Evolutionary conservation across 2,888 invertebrate species (phyloP).

Genomic region (Drymonia ruficornis): DNA sequence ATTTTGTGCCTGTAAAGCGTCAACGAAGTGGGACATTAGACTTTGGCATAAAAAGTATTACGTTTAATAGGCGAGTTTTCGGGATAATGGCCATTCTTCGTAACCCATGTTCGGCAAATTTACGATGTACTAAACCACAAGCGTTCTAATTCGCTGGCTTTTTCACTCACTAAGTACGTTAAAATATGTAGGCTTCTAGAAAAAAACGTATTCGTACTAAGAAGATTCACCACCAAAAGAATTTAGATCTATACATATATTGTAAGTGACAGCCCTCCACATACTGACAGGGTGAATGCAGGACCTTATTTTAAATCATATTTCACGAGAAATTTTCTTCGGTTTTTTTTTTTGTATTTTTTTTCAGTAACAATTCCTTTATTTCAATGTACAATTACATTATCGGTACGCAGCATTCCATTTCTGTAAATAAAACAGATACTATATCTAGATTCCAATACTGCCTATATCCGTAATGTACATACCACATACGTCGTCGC

Average conservation of each 20-base stretch:
- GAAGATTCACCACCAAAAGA: too few species aligned
- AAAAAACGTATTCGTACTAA: too few species aligned
- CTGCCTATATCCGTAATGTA: conserved; percentile 13
- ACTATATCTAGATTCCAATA: conserved; percentile 10
- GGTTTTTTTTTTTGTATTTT: too few species aligned
- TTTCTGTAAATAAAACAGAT: too few species aligned
- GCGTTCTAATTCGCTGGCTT: conserved; percentile 44
- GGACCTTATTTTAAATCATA: too few species aligned
- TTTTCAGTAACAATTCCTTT: too few species aligned
- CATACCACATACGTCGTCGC: neutral
- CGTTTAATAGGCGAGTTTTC: conserved; percentile 47
- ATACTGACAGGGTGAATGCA: too few species aligned
- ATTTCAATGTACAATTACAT: too few species aligned
- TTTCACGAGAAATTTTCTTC: too few species aligned
- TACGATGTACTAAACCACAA: conserved; percentile 66
- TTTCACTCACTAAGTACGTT: conserved; percentile 25
- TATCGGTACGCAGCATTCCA: too few species aligned
- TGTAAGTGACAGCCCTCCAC: too few species aligned
- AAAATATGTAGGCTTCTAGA: conserved; percentile 14
- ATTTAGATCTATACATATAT: too few species aligned
- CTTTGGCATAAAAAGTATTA: conserved; percentile 33
- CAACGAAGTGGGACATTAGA: conserved; percentile 3
- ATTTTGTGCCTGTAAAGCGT: neutral
- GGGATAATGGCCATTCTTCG: conserved; percentile 52
- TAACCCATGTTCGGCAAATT: conserved; percentile 60